Evolutionary conservation across 2,797 vertebrate genomes (phyloP), one percentile per base, ranked within the genome.

Genomic region (Muraenolepis orangiensis): DNA sequence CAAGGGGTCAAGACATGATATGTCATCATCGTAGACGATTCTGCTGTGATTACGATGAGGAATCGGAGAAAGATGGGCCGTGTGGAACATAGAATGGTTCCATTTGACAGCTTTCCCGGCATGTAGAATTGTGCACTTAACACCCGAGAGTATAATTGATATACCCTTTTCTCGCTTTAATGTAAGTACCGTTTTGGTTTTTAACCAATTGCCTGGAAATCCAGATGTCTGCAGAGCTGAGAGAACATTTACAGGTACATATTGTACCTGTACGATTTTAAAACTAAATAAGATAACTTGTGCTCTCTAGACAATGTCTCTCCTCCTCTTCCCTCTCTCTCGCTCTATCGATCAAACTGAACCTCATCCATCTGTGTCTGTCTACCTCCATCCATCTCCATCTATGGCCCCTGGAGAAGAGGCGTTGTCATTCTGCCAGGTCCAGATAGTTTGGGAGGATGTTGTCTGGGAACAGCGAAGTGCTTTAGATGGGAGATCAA

Each of bases 401-500:
- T 1, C n/a, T 6, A 6, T 1, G 71, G 32, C 13, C 13, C 10
- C n/a, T n/a, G 7, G 23, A 26, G 57, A n/a, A 12, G 57, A 61
- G 23, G 7, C 0, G 42, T 7, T 10, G 51, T n/a, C 51, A n/a
- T 20, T n/a, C 51, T 61, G n/a, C 16, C 23, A 61, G 66, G 66
- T n/a, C 5, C 66, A 67, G 66, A 13, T 73, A 66, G 74, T 26
- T 42, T 38, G 72, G 73, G 36, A 38, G 75, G 76, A 77, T 76
- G 77, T 23, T 46, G 72, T 78, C 72, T 68, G 70, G 28, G 72
- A 61, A 71, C 71, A 1, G 32, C n/a, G n/a, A n/a, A 72, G 74
- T 70, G 71, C 66, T 74, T 72, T 74, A 8, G n/a, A 61, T 30
- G 34, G 74, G 61, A 72, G 71, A 71, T 81, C 76, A 86, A 85